phyloP scores from a whole-genome alignment of 2,113 vertebrate genomes.

The Atherinomorus stipes region DNA sequence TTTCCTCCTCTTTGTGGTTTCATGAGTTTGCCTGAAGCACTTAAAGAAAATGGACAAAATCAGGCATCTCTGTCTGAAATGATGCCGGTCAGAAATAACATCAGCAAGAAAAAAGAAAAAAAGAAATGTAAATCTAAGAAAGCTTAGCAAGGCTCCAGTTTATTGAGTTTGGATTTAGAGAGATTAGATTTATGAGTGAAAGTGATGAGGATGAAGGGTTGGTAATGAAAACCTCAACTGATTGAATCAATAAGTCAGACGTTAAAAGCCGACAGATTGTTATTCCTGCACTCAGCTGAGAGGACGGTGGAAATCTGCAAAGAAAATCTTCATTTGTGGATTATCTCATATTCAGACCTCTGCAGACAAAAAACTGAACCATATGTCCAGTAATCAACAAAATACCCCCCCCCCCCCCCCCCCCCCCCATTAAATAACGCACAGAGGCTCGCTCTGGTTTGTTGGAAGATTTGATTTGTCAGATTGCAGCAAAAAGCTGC shows the following conservation, averaged over 20 bases:
- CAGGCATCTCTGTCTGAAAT: too few species aligned
- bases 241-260: constrained; percentile 13
- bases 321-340: constrained; percentile 27
- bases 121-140: too few species aligned
- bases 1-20: too few species aligned
- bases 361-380: background rate
- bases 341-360: constrained; percentile 21
- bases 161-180: too few species aligned
- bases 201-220: background rate
- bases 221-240: background rate
- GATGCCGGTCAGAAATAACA: too few species aligned
- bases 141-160: too few species aligned
- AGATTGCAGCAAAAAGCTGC: constrained; percentile 11
- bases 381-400: constrained; percentile 29
- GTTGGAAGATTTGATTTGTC: background rate
- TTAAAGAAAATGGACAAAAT: too few species aligned
- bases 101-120: too few species aligned
- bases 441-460: background rate
- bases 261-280: constrained; percentile 1
- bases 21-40: too few species aligned
- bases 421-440: too few species aligned
- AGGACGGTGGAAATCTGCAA: background rate
- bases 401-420: too few species aligned
- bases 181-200: too few species aligned
- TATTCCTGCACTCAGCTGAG: background rate